A percentile compares a stretch with the other conserved stretches of the same genome.
Evolutionary conservation across 2,888 invertebrate genomes (phyloP).

Genomic region (Unio pictorum): DNA sequence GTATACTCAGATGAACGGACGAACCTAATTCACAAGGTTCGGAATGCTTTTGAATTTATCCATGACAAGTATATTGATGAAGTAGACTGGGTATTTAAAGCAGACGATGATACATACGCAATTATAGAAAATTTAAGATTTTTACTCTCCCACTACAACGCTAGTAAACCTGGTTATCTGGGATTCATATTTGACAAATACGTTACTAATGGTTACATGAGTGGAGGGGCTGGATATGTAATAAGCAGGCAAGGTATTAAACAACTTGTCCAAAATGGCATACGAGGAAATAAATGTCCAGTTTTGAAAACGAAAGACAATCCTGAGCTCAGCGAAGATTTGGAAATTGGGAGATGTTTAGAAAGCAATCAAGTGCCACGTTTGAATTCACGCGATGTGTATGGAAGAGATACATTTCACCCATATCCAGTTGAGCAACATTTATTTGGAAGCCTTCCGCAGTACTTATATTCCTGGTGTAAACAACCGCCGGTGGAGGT

Average conservation of each 20-base stretch:
- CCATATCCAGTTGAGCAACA: slow-evolving; percentile 81
- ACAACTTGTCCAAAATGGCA: slow-evolving; percentile 81
- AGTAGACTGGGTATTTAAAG: slow-evolving; percentile 97
- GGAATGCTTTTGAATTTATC: slow-evolving; percentile 89
- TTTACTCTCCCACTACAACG: slow-evolving; percentile 84
- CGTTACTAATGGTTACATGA: slow-evolving; percentile 71
- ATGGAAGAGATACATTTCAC: slow-evolving; percentile 91
- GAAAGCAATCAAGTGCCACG: slow-evolving; percentile 87
- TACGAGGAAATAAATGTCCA: slow-evolving; percentile 78
- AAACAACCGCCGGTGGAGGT: slow-evolving; percentile 29
- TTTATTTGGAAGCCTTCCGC: slow-evolving; percentile 32
- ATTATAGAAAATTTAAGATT: slow-evolving; percentile 94
- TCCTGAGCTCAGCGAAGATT: slow-evolving; percentile 79
- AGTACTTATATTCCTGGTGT: slow-evolving; percentile 35
- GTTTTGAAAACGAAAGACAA: slow-evolving; percentile 81
- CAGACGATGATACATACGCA: slow-evolving; percentile 98
- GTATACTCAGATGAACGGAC: slow-evolving; percentile 90
- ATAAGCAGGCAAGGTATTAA: slow-evolving; percentile 85
- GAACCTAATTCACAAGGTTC: slow-evolving; percentile 96
- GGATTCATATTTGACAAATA: slow-evolving; percentile 61
- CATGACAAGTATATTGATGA: slow-evolving; percentile 85
- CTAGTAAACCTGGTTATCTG: slow-evolving; percentile 87
- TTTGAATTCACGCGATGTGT: slow-evolving; percentile 87
- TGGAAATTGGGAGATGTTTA: slow-evolving; percentile 92
- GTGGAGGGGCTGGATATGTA: slow-evolving; percentile 79